Base-by-base conservation (phyloP, 1,140 invertebrate species). In the Danaus plexippus region DNA sequence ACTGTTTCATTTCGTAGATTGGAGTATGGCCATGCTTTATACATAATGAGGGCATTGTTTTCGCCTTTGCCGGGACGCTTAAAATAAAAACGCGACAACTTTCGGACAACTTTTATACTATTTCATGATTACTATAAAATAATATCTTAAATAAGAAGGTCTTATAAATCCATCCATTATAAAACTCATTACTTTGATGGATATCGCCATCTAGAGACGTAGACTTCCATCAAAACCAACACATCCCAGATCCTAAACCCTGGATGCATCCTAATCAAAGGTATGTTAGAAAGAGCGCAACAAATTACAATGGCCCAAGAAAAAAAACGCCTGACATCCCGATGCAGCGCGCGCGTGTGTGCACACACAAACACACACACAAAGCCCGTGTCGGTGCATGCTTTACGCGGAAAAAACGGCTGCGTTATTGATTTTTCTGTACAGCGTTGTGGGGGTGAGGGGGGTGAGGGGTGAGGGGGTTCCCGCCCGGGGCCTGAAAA, bases 351-450 rank as follows among this genome's bases (percentile, higher is more conserved):
- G 69, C 71, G 69, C 58, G 60, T 67, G 72, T 82, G 74, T 76
- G 73, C 68, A 73, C 68, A 62, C 18, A 50, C 22, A 32, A 32
- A 15, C 62, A 56, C 72, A 74, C 79, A 76, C 73, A 75, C 73
- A 69, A 71, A 58, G 13, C 40, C 60, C 69, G 61, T 80, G 80
- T 82, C 82, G 78, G 79, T 85, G 83, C 80, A 86, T 83, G 83
- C 77, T 84, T 84, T 84, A 86, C 80, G 82, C 73, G 80, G 80
- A 86, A 86, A 86, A 86, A 85, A 86, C 77, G 78, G 78, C 80
- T 84, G 83, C 80, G 80, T 81, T 83, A 86, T 84, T 84, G 83
- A 84, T 86, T 86, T 86, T 83, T 79, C 83, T 81, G 73, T 80
- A 81, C 81, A 77, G 76, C 75, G 75, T 65, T 45, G 54, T 57